These are phyloP conservation scores for Drosophila azteca DNA, from an alignment of 1,140 invertebrate genomes.

Conservation along the genomic window DNA sequence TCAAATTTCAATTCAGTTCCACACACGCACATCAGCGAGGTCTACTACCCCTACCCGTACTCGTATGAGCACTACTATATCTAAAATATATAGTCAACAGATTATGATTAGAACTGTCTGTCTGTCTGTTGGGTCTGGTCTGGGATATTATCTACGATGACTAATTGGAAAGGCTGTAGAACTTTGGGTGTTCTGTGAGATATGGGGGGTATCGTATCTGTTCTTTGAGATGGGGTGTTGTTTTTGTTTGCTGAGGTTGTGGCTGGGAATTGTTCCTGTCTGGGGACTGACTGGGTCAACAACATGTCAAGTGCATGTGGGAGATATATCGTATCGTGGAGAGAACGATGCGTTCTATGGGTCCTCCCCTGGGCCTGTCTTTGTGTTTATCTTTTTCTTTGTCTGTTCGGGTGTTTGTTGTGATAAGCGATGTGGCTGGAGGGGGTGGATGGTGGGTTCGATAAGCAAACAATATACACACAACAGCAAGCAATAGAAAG, in stretches of 20 bases:
- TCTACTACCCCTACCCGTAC: too few species aligned
- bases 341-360: too few species aligned
- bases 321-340: too few species aligned
- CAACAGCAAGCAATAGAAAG: constrained; percentile 48
- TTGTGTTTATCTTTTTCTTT: constrained; percentile 24
- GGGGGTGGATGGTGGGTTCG: constrained; percentile 40
- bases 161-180: constrained; percentile 8
- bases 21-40: constrained; percentile 29
- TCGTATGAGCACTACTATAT: too few species aligned
- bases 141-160: not conserved
- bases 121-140: too few species aligned
- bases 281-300: constrained; percentile 66
- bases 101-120: too few species aligned
- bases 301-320: constrained; percentile 71
- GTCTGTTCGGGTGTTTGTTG: constrained; percentile 20
- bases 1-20: constrained; percentile 22
- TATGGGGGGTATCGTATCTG: not conserved
- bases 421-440: constrained; percentile 35
- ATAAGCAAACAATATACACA: constrained; percentile 62
- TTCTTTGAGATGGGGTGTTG: constrained; percentile 8
- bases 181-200: constrained; percentile 12
- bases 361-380: not conserved
- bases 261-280: constrained; percentile 15
- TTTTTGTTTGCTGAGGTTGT: constrained; percentile 40
- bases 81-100: too few species aligned